Base-by-base conservation (phyloP, 2,888 invertebrate genomes). In the Drosophila setosimentum region DNA sequence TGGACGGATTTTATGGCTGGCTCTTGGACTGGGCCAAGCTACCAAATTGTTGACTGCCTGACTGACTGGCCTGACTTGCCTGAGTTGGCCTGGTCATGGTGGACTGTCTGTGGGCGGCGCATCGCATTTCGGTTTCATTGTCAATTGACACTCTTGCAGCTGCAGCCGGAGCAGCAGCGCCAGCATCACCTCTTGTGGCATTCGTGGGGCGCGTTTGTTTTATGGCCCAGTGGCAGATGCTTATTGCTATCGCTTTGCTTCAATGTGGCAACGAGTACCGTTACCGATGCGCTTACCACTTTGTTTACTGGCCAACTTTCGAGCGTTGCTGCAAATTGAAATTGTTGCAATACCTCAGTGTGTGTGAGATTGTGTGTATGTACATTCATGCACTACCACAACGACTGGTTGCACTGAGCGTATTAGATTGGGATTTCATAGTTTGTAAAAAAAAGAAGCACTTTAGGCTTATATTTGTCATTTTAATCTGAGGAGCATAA, bases 241-340 rank as follows among this genome's bases (percentile, higher is more conserved):
- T 87, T 89, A 89, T 87, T 87, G 87, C 89, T 82, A 75, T 78
- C 89, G 78, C 68, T 89, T 87, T 87, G 89, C 81, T 87, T 80
- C 88, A 85, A 83, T 88, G 88, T 86, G 83, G 86, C 88, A 75
- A 71, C 80, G 76, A 78, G 75, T 53, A 33, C 62, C 50, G 40
- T 63, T 58, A 58, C 70, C 62, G 27, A 62, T 54, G 62, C 65
- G 68, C 49, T 79, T 79, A 63, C 76, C 78, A 78, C 78, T 84
- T 87, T 84, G 77, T 83, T 87, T 87, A 76, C 75, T 73, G 45
- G 60, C 59, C 59, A 84, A 80, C 75, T 84, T 86, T 83, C n/a
- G 40, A 68, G 29, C 55, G 62, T 51, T 51, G 57, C 62, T 67
- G 81, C 79, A 84, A 87, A 87, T 87, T 89, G 87, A 87, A 82